These are phyloP conservation scores for Aleadryas rufinucha DNA, from an alignment of 2,113 vertebrate species.

Conservation along the genomic window DNA sequence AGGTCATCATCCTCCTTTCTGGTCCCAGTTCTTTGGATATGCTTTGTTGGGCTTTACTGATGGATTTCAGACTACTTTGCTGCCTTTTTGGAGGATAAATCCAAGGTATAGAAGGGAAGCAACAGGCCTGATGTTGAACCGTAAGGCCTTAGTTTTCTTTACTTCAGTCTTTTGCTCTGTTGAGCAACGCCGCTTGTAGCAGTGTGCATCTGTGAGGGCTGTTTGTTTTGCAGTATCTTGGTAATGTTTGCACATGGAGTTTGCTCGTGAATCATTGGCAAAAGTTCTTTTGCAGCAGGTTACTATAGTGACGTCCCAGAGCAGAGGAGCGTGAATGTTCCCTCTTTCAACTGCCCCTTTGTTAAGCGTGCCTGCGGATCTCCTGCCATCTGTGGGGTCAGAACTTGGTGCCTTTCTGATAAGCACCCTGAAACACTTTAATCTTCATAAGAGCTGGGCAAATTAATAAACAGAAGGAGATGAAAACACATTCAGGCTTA, in stretches of 20 bases:
- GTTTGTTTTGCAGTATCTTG: not conserved
- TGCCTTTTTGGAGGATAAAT: not conserved
- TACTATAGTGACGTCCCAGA: slow-evolving; percentile 12
- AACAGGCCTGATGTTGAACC: not conserved
- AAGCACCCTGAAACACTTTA: not conserved
- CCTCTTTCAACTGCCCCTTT: not conserved
- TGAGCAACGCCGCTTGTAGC: rapidly evolving
- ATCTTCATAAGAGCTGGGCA: not conserved
- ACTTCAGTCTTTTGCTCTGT: not conserved
- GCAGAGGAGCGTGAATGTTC: not conserved
- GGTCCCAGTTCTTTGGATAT: not conserved
- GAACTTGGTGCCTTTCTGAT: not conserved
- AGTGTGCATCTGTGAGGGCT: not conserved
- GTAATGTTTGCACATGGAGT: not conserved
- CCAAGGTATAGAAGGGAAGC: not conserved
- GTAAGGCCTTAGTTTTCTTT: not conserved
- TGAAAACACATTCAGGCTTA: not conserved
- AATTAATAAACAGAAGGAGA: not conserved
- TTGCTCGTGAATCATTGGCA: slow-evolving; percentile 34
- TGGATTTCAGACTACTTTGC: not conserved
- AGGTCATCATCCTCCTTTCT: not conserved
- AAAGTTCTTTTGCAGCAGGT: slow-evolving; percentile 9
- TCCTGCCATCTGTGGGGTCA: not conserved
- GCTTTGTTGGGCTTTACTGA: not conserved
- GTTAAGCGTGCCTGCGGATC: not conserved